Conservation (phyloP, 1,140 invertebrate species). For the Drosophila insularis region DNA sequence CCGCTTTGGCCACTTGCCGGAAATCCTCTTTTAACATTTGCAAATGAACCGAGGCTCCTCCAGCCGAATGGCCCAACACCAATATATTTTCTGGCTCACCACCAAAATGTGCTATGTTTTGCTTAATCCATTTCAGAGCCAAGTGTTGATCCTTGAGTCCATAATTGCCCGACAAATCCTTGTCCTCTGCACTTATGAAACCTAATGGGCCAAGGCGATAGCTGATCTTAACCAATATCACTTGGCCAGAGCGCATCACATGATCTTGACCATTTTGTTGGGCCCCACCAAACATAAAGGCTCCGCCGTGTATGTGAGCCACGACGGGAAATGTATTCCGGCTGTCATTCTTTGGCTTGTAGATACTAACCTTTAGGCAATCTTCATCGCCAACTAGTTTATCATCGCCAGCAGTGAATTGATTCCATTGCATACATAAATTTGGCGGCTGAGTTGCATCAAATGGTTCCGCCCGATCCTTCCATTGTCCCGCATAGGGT, state of each 20-base stretch:
- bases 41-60: conserved; percentile 85
- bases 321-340: conserved; percentile 81
- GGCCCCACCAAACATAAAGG: conserved; percentile 83
- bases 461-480: conserved; percentile 34
- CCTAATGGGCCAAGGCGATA: conserved; percentile 86
- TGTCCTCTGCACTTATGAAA: conserved; percentile 85
- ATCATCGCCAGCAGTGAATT: conserved; percentile 35
- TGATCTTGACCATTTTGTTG: conserved; percentile 83
- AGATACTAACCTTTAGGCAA: conserved; percentile 81
- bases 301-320: conserved; percentile 84
- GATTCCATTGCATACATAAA: conserved; percentile 62
- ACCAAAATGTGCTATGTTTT: conserved; percentile 85
- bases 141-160: conserved; percentile 87
- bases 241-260: conserved; percentile 84
- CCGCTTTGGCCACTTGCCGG: conserved; percentile 49
- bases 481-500: conserved; percentile 38
- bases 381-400: conserved; percentile 72
- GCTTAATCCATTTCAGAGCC: conserved; percentile 86
- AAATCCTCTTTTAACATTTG: conserved; percentile 85
- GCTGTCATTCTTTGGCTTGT: conserved; percentile 59
- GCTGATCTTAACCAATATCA: conserved; percentile 86
- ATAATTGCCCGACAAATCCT: conserved; percentile 85
- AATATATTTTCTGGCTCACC: conserved; percentile 85
- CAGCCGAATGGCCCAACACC: conserved; percentile 84
- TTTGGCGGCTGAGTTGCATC: conserved; percentile 48